Percentiles rank a stretch among this genome's conserved stretches.
These are phyloP conservation scores for Antedon mediterranea DNA, from an alignment of 53 echinoderm and acorn worm species.

Conservation along the genomic window DNA sequence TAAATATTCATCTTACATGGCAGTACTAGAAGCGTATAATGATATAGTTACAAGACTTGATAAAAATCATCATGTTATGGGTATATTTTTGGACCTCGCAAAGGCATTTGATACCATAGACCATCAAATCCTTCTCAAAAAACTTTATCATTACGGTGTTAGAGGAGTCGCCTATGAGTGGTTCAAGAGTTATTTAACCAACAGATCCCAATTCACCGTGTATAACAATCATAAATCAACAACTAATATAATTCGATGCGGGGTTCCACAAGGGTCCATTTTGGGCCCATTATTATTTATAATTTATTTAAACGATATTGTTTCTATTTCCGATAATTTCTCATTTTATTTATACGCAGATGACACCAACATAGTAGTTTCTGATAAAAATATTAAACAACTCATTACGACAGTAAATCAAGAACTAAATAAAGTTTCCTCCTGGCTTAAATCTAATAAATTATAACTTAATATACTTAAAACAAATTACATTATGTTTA, in stretches of 20 bases:
- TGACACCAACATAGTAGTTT: not conserved
- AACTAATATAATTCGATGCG: not conserved
- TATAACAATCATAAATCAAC: not conserved
- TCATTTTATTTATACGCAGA: not conserved
- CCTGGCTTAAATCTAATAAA: not conserved
- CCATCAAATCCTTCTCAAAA: not conserved
- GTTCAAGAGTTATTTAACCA: not conserved
- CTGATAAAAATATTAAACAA: not conserved
- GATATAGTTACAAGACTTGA: not conserved
- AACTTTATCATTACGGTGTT: not conserved
- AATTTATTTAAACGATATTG: not conserved
- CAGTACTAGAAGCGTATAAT: not conserved
- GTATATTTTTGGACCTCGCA: not conserved
- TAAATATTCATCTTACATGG: not conserved
- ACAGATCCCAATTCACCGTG: not conserved
- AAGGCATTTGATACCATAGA: not conserved
- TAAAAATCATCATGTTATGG: not conserved
- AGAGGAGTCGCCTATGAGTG: not conserved
- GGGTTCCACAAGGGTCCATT: not conserved
- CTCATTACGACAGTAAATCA: not conserved
- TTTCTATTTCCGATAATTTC: not conserved
- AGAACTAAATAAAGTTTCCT: not conserved
- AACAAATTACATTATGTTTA: not conserved
- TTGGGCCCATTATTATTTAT: not conserved
- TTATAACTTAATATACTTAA: not conserved